These are phyloP conservation scores for Alouatta palliata DNA, from an alignment of 2,113 vertebrate species.

Conservation along the genomic window DNA sequence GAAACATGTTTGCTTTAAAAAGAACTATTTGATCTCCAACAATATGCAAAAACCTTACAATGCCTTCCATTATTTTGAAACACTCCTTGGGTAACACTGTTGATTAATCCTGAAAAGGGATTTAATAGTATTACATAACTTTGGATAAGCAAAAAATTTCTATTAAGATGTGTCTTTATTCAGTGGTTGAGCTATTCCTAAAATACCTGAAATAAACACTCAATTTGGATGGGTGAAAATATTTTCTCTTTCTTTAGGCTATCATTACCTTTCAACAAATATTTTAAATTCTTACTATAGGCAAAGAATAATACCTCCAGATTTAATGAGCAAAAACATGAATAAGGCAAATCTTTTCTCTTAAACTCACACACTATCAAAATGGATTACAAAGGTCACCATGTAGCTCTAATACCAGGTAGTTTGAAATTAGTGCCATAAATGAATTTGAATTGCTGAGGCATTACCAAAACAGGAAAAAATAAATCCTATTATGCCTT, in stretches of 20 bases:
- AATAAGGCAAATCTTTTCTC: background rate
- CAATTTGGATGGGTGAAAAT: background rate
- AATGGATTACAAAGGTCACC: background rate
- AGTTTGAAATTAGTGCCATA: background rate
- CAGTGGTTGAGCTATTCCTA: background rate
- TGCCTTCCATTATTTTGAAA: conserved; percentile 49
- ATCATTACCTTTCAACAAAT: background rate
- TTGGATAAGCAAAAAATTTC: conserved; percentile 65
- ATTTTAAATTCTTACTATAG: conserved; percentile 28
- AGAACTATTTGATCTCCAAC: conserved; percentile 50
- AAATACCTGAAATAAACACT: conserved; percentile 49
- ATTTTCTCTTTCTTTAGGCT: background rate
- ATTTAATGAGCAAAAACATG: conserved; percentile 18
- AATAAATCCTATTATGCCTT: background rate
- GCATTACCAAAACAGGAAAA: background rate
- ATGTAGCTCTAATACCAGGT: background rate
- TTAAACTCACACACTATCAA: conserved; percentile 31
- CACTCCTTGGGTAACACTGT: conserved; percentile 17
- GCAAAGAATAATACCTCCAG: background rate
- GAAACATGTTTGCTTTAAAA: conserved; percentile 33
- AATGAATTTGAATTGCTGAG: background rate
- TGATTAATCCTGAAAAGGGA: conserved; percentile 50
- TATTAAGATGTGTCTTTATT: conserved; percentile 57
- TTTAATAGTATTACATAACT: conserved; percentile 64
- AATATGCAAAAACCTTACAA: conserved; percentile 21